These are phyloP conservation scores for Motacilla alba DNA, from an alignment of 2,113 vertebrate genomes.

Conservation along the genomic window DNA sequence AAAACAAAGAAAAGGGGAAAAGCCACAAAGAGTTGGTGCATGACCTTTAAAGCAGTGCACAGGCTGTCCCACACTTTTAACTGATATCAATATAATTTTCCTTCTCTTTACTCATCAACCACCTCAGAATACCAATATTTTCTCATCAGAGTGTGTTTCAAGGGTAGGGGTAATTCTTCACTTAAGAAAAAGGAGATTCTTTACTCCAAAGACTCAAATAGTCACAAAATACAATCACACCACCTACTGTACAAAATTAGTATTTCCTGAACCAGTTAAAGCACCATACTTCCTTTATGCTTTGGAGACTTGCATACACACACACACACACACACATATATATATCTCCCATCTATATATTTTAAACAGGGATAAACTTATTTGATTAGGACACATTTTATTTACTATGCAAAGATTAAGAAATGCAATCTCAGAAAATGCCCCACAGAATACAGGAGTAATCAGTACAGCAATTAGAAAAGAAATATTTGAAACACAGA, in stretches of 20 bases:
- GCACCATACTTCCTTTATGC: not conserved
- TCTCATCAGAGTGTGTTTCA: not conserved
- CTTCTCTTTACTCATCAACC: not conserved
- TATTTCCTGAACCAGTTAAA: not conserved
- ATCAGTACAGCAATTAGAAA: not conserved
- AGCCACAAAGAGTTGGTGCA: not conserved
- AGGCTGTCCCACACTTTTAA: not conserved
- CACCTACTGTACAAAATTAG: not conserved
- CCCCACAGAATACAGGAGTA: not conserved
- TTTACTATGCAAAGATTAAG: not conserved
- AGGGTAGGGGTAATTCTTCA: not conserved
- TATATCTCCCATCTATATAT: not conserved
- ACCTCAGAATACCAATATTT: not conserved
- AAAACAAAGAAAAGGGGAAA: not conserved
- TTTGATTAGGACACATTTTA: not conserved
- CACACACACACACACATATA: not conserved
- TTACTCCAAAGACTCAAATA: not conserved
- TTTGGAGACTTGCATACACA: not conserved
- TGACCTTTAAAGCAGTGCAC: not conserved
- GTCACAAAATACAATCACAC: not conserved
- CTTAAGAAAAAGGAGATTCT: not conserved
- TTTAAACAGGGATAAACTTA: not conserved
- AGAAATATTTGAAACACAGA: not conserved
- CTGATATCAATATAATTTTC: not conserved
- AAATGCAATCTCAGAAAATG: not conserved